Percentiles rank a stretch among this genome's conserved stretches.
Evolutionary conservation across 2,888 invertebrate species (phyloP).

Genomic region (Drosophila maculinotata): DNA sequence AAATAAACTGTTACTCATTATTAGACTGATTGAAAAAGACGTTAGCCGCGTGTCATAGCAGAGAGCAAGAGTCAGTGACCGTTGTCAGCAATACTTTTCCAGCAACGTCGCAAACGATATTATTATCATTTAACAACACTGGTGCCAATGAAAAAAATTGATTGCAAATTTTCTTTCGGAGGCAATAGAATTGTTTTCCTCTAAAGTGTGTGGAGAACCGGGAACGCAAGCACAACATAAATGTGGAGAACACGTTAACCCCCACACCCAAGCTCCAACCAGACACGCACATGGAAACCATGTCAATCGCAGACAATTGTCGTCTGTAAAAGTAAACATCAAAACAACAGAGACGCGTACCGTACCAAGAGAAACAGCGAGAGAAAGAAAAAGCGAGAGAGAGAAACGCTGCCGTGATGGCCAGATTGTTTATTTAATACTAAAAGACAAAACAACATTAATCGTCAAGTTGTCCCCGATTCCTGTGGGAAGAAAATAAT

Average conservation of each 20-base stretch:
- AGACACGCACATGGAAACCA: conserved; percentile 10
- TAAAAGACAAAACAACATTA: not conserved
- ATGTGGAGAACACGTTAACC: not conserved
- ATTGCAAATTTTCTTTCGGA: conserved; percentile 16
- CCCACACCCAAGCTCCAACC: not conserved
- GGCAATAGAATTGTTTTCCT: conserved; percentile 42
- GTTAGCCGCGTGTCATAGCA: conserved; percentile 24
- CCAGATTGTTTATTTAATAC: not conserved
- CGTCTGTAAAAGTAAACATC: conserved; percentile 41
- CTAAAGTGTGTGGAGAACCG: conserved; percentile 77
- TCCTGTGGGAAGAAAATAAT: not conserved
- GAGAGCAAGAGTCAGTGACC: not conserved
- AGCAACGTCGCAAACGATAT: conserved; percentile 1
- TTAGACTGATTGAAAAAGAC: conserved; percentile 11
- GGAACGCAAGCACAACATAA: conserved; percentile 62
- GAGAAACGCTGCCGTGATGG: not conserved
- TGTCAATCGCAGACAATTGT: conserved; percentile 5
- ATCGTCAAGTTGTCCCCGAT: not conserved
- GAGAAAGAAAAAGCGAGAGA: not conserved
- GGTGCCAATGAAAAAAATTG: not conserved
- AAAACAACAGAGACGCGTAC: conserved; percentile 27
- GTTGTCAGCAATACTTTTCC: not conserved
- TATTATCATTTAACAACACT: conserved; percentile 13
- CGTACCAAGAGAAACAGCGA: not conserved
- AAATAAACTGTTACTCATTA: not conserved